Base-by-base conservation (phyloP, 2,113 vertebrate species). In the Alethe castanea region DNA sequence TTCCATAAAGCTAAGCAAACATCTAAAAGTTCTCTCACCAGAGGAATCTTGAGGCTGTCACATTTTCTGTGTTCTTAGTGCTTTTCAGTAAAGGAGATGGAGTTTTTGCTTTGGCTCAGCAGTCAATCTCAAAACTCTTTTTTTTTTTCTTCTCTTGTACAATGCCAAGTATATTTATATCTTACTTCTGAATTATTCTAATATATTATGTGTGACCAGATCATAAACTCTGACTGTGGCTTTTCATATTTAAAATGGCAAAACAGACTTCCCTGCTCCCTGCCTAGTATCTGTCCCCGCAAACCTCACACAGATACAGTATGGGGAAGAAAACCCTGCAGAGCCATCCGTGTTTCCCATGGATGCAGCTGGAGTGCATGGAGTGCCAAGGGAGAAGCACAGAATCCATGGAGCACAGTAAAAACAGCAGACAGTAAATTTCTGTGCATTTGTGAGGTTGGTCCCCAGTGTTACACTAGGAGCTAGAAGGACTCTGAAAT, bases 361-460 rank as follows among this genome's bases (percentile, higher is more conserved):
- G 14, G 33, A 7, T 28, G 11, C 12, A 35, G 10, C 6, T 2
- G 2, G 20, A 2, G 22, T 19, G 10, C 24, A 1, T 0, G 17
- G 24, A 62, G 23, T 5, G 40, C 35, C 47, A 17, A 0, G 40
- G 28, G 25, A 70, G 47, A 52, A 35, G 15, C 40, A 40, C 33
- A 52, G 66, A 62, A 79, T 19, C 65, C 56, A 38, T 0, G 5
- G 28, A 31, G 12, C 20, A 48, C 59, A 64, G 36, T 22, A 47
- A 23, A 50, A 92, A 25, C 19, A 70, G 16, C 11, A 54, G 23
- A 48, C 1, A 52, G 53, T 12, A 45, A 50, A 71, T 10, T 8
- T 8, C 72, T 17, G 5, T 29, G 14, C 9, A 3, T 59, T 44
- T 60, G 28, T 25, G 53, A 67, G 48, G 57, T n/a, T 57, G 26